A percentile compares a stretch with the other conserved stretches of the same genome.
Evolutionary conservation across 1,140 invertebrate species (phyloP).

Genomic region (Euura lappo): DNA sequence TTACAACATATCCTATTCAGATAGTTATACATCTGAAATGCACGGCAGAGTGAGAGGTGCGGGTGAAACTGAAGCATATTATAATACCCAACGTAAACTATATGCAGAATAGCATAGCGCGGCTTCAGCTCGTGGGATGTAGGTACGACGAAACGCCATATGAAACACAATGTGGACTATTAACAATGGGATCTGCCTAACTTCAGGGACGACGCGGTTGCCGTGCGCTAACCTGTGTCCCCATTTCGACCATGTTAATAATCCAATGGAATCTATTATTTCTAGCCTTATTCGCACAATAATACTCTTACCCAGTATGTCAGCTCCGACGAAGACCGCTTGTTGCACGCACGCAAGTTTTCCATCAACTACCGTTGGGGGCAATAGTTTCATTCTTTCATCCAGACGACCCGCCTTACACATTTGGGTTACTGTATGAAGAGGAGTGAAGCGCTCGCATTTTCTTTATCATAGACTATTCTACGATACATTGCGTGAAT

Average conservation of each 20-base stretch:
- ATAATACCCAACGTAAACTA: conserved; percentile 1
- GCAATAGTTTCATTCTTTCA: not conserved
- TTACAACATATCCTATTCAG: not conserved
- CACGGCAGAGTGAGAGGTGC: not conserved
- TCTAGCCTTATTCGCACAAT: not conserved
- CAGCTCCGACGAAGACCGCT: not conserved
- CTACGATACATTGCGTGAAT: no score
- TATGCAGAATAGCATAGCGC: not conserved
- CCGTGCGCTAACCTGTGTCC: not conserved
- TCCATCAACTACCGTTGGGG: not conserved
- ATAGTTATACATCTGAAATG: not conserved
- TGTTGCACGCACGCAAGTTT: not conserved
- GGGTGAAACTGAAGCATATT: conserved; percentile 3
- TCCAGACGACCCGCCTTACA: not conserved
- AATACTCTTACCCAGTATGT: not conserved
- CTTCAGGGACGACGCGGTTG: not conserved
- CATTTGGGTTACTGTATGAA: no score
- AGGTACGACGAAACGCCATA: not conserved
- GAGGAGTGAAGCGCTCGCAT: no score
- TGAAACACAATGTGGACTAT: not conserved
- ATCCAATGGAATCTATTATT: not conserved
- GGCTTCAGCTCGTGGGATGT: not conserved
- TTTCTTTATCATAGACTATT: no score
- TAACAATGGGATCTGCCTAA: not conserved
- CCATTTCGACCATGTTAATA: not conserved